Evolutionary conservation across 2,797 vertebrate genomes (phyloP).

Genomic region (Argyrosomus regius): DNA sequence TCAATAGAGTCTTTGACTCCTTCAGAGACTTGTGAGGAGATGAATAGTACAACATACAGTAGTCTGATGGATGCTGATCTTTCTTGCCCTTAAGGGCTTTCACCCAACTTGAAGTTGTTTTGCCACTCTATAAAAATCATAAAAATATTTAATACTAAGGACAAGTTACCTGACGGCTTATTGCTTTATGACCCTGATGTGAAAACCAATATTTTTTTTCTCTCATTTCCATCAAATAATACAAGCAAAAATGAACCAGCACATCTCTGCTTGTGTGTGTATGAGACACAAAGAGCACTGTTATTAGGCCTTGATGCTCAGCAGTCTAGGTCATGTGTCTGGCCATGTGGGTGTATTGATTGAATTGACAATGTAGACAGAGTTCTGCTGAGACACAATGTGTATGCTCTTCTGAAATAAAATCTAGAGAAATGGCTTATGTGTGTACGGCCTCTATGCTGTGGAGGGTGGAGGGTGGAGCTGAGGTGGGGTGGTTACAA

Average conservation of each 20-base stretch:
- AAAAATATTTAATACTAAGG: neutral
- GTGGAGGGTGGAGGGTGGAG: neutral
- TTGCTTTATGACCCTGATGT: slow-evolving; percentile 7
- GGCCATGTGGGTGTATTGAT: slow-evolving; percentile 49
- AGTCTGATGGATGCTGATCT: neutral
- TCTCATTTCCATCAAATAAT: neutral
- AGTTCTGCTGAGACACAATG: slow-evolving; percentile 21
- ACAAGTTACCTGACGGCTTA: neutral
- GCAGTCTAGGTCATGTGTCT: slow-evolving; percentile 17
- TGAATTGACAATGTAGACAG: slow-evolving; percentile 36
- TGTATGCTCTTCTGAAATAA: slow-evolving; percentile 4
- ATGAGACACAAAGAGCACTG: neutral
- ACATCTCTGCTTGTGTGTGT: no score
- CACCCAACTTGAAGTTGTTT: neutral
- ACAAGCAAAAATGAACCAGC: neutral
- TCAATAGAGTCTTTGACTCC: slow-evolving; percentile 2
- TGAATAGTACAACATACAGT: neutral
- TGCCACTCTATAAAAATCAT: neutral
- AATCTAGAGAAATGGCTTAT: neutral
- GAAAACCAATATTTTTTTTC: slow-evolving; percentile 5
- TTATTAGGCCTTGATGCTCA: slow-evolving; percentile 20
- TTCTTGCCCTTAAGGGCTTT: neutral
- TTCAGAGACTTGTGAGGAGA: slow-evolving; percentile 2
- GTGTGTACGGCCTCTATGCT: neutral
- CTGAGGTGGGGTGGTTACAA: neutral